Base-by-base conservation (phyloP, 2,888 invertebrate genomes). In the Apodemia hepburni region DNA sequence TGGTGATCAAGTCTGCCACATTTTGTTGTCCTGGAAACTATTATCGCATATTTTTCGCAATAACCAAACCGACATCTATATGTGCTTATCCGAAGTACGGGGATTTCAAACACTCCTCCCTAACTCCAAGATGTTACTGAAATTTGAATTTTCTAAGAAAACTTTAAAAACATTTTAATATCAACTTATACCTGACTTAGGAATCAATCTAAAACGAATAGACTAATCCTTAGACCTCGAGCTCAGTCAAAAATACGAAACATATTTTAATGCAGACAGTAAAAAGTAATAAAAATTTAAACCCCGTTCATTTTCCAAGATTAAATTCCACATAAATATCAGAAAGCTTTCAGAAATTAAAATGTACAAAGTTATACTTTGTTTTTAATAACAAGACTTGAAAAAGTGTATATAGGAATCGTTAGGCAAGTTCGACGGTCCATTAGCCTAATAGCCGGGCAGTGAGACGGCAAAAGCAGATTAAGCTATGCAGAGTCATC, bases 381-480 rank as follows among this genome's bases (percentile, higher is more conserved):
- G 15, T 27, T 54, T 54, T 54, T 27, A 54, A 54, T 54, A 54
- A 27, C 54, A 22, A 54, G 27, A 54, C 27, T 22, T 54, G 54
- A 54, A 54, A 54, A 54, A 54, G 15, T 27, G 15, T 29, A 47
- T 47, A 47, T 47, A 17, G 47, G 12, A 47, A 45, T 47, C 72
- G 77, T 78, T 77, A 68, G 70, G 71, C 33, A 74, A 74, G 73
- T 76, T 73, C 76, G 69, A 63, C 75, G 79, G 75, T 82, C 85
- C 87, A 87, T 87, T 87, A 87, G 79, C 78, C 81, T 86, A 85
- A 87, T 87, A 82, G 81, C 78, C 72, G 78, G 75, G 74, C 84
- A 84, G 82, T 87, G 86, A 87, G 80, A 80, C 80, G 84, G 84
- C 82, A 81, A 80, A 84, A 83, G 79, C 80, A 85, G 85, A 87